These are phyloP conservation scores for Theristicus caerulescens DNA, from an alignment of 2,113 vertebrate genomes.

Conservation along the genomic window DNA sequence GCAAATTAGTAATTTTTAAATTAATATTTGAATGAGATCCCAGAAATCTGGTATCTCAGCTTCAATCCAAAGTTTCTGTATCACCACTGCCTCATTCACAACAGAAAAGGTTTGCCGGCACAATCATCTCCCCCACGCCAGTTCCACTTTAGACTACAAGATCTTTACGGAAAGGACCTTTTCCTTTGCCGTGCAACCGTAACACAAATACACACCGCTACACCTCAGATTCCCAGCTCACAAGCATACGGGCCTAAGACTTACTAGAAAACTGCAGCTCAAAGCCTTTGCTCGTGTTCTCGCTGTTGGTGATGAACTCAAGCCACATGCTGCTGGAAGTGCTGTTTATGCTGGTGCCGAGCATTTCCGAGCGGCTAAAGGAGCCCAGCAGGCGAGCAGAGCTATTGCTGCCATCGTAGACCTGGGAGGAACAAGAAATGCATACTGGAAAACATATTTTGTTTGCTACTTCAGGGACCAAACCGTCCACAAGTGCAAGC, in stretches of 20 bases:
- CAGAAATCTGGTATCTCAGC: neutral
- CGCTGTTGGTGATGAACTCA: slow-evolving; percentile 88
- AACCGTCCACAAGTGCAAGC: fast-evolving
- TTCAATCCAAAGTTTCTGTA: neutral
- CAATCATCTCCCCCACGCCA: neutral
- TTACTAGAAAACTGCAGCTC: slow-evolving; percentile 97
- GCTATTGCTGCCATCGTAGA: slow-evolving; percentile 93
- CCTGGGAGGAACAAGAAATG: slow-evolving; percentile 70
- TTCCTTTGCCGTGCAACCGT: fast-evolving
- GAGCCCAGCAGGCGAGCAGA: slow-evolving; percentile 87
- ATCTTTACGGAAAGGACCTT: neutral
- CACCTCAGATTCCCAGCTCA: neutral
- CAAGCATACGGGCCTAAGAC: neutral
- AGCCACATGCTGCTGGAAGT: slow-evolving; percentile 97
- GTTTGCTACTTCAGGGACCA: neutral
- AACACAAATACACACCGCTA: fast-evolving
- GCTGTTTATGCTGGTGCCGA: slow-evolving; percentile 88
- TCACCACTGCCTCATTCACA: neutral
- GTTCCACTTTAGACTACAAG: fast-evolving
- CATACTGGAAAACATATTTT: neutral
- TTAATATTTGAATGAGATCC: neutral
- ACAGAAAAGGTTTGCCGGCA: neutral
- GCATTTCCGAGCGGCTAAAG: slow-evolving; percentile 86
- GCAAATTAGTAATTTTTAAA: neutral
- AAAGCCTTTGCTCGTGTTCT: slow-evolving; percentile 95